Conservation (phyloP, 2,797 vertebrate genomes). For the Xenops minutus region DNA sequence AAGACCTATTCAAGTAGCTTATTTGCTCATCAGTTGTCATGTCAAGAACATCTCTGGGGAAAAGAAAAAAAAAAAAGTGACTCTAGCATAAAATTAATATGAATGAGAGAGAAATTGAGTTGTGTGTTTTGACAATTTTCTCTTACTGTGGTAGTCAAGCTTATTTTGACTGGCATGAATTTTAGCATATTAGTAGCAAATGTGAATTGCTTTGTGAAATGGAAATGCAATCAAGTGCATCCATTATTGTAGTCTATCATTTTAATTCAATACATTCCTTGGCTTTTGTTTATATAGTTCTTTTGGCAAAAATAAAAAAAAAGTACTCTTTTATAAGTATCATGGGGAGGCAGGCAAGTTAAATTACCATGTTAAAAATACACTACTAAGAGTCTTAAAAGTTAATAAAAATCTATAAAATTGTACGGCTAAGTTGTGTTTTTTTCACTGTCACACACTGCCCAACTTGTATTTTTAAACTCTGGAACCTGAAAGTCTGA, state of each 20-base stretch:
- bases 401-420: background rate
- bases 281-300: background rate
- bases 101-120: background rate
- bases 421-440: background rate
- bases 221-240: conserved; percentile 26
- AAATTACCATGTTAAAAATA: conserved; percentile 31
- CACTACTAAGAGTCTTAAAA: background rate
- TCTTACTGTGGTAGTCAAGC: conserved; percentile 8
- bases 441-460: background rate
- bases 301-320: conserved; percentile 10
- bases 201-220: conserved; percentile 25
- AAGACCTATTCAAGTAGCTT: background rate
- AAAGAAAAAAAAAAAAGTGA: background rate
- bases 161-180: conserved; percentile 47
- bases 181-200: conserved; percentile 37
- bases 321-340: background rate
- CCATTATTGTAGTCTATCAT: background rate
- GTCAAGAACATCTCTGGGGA: background rate
- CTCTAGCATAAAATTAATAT: background rate
- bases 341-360: background rate
- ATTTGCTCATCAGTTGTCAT: background rate
- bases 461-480: background rate
- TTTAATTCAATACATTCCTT: conserved; percentile 10
- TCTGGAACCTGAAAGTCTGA: background rate
- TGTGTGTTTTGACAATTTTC: conserved; percentile 37